These are phyloP conservation scores for Sebastes oblongus DNA, from an alignment of 2,797 vertebrate genomes.

Conservation along the genomic window DNA sequence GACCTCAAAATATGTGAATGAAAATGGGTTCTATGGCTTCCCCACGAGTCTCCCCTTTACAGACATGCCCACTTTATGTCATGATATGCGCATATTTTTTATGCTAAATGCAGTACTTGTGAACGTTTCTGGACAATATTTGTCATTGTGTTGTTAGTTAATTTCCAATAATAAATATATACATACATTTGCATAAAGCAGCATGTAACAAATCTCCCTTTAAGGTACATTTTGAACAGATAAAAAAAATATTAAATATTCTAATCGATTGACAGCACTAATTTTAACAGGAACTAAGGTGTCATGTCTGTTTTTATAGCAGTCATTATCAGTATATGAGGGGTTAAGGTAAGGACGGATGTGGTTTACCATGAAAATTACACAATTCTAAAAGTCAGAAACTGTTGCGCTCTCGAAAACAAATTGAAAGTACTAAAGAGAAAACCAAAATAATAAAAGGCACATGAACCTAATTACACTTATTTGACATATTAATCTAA, in stretches of 20 bases:
- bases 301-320: not conserved
- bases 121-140: too few relatives aligned
- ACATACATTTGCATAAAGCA: too few relatives aligned
- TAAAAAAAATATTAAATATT: too few relatives aligned
- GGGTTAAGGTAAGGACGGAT: not conserved
- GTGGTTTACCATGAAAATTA: not conserved
- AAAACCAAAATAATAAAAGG: not conserved
- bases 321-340: not conserved
- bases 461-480: not conserved
- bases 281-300: not conserved
- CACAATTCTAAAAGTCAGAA: not conserved
- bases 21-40: rapidly evolving
- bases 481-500: not conserved
- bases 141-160: too few relatives aligned
- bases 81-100: too few relatives aligned
- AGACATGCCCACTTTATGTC: too few relatives aligned
- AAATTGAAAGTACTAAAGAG: not conserved
- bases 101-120: too few relatives aligned
- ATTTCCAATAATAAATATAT: too few relatives aligned
- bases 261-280: not conserved
- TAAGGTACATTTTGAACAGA: too few relatives aligned
- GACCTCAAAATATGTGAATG: too few relatives aligned
- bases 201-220: too few relatives aligned
- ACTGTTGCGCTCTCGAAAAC: not conserved
- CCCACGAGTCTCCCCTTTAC: too few relatives aligned